phyloP scores from a whole-genome alignment of 1,140 invertebrate species.

The Diachasmimorpha longicaudata region DNA sequence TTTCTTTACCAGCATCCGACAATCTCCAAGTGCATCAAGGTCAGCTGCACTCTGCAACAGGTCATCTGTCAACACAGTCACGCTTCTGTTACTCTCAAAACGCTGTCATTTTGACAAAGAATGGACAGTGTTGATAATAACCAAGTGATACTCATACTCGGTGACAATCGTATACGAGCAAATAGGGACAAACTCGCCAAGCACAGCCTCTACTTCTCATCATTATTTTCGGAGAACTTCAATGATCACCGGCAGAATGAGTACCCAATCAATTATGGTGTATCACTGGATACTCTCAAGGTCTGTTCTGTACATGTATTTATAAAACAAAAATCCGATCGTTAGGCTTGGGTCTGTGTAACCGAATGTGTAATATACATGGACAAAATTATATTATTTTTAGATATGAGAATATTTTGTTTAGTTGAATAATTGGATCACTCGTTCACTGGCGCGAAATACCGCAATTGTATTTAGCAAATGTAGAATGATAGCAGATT shows the following conservation, averaged over 20 bases:
- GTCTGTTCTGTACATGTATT: constrained; percentile 32
- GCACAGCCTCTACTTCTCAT: constrained; percentile 38
- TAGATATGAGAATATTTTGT: not conserved
- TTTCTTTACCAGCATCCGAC: not conserved
- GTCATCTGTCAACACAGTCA: not conserved
- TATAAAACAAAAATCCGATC: constrained; percentile 7
- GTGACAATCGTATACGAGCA: constrained; percentile 13
- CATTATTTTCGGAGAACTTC: constrained; percentile 37
- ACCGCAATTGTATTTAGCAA: too few species aligned
- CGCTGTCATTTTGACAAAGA: not conserved
- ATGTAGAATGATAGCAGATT: too few species aligned
- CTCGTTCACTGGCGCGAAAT: too few species aligned
- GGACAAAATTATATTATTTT: not conserved
- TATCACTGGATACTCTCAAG: constrained; percentile 30
- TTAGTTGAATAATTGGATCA: not conserved
- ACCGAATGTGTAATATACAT: not conserved
- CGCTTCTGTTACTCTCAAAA: not conserved
- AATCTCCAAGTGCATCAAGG: not conserved
- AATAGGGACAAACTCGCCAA: constrained; percentile 29
- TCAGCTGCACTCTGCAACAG: not conserved
- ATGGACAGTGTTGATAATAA: not conserved
- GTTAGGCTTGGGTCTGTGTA: not conserved
- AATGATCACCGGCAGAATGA: constrained; percentile 30
- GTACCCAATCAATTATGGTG: constrained; percentile 39
- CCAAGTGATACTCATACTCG: constrained; percentile 28